Evolutionary conservation across 1,140 invertebrate genomes (phyloP).

Genomic region (Epicauta chinensis): DNA sequence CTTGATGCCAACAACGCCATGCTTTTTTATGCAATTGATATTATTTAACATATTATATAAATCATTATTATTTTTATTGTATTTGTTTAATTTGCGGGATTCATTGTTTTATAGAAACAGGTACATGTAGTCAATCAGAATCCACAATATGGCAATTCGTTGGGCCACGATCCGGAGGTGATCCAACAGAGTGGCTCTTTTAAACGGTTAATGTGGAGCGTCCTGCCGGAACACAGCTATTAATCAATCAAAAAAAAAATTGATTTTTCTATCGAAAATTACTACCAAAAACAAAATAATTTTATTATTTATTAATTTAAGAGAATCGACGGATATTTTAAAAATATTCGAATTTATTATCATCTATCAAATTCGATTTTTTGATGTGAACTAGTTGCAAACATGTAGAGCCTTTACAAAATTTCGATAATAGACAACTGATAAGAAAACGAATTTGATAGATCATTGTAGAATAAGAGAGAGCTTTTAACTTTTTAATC

Average conservation of each 20-base stretch:
- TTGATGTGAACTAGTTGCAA: conserved; percentile 1
- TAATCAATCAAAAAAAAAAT: conserved; percentile 39
- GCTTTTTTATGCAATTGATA: conserved; percentile 1
- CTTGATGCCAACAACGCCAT: conserved; percentile 5
- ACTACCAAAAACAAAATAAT: neutral
- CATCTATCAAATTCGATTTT: conserved; percentile 25
- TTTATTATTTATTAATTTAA: neutral
- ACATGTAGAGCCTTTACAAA: conserved; percentile 28
- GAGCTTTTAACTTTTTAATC: neutral
- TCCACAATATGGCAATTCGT: conserved; percentile 40
- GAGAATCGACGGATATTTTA: conserved; percentile 28
- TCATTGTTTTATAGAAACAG: conserved; percentile 29
- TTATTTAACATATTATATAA: neutral
- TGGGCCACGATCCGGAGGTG: conserved; percentile 55
- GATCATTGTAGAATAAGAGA: neutral
- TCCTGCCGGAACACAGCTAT: conserved; percentile 71
- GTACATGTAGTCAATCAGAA: conserved; percentile 21
- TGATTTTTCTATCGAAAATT: neutral
- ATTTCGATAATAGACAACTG: conserved; percentile 1
- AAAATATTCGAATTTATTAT: conserved; percentile 28
- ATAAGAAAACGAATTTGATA: conserved; percentile 18
- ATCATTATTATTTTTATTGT: neutral
- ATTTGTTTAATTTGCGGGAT: too few species aligned
- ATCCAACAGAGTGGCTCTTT: conserved; percentile 89
- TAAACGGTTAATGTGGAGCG: conserved; percentile 86